A percentile compares a stretch with the other conserved stretches of the same genome.
Evolutionary conservation across 2,888 invertebrate species (phyloP).

Genomic region (Scaptomyza parva): DNA sequence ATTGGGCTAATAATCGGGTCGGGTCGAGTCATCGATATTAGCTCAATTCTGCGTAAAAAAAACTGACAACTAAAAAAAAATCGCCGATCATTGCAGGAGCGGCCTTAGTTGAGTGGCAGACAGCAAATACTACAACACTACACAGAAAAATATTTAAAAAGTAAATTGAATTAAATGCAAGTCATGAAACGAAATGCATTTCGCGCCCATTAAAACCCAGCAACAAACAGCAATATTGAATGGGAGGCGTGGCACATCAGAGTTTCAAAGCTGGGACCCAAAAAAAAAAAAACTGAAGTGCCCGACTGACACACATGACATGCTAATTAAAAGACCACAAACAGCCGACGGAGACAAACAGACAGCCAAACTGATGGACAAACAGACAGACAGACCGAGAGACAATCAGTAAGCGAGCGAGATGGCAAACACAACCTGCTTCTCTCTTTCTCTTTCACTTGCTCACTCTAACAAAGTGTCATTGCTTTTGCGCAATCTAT

Average conservation of each 20-base stretch:
- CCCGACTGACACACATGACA: conserved; percentile 79
- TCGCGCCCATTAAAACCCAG: conserved; percentile 49
- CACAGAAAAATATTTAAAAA: conserved; percentile 69
- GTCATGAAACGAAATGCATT: conserved; percentile 78
- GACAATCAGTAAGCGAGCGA: conserved; percentile 5
- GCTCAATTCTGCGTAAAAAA: conserved; percentile 75
- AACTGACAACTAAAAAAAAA: conserved; percentile 38
- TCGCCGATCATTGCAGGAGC: conserved; percentile 79
- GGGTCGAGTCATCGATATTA: conserved; percentile 75
- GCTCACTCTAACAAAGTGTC: conserved; percentile 12
- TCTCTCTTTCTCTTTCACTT: not conserved
- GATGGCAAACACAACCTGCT: conserved; percentile 36
- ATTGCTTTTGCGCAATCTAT: conserved; percentile 61
- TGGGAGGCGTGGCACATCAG: conserved; percentile 53
- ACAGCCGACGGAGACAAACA: conserved; percentile 60
- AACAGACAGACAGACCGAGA: conserved; percentile 11
- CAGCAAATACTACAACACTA: conserved; percentile 45
- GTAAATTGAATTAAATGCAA: conserved; percentile 78
- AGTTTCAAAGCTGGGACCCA: conserved; percentile 42
- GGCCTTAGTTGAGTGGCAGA: conserved; percentile 72
- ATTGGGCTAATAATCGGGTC: conserved; percentile 73
- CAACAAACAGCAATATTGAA: not conserved
- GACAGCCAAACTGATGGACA: conserved; percentile 3
- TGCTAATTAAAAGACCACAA: conserved; percentile 84
- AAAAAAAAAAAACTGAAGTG: conserved; percentile 67